Conservation (phyloP, 2,113 vertebrate genomes). For the Jacana jacana region DNA sequence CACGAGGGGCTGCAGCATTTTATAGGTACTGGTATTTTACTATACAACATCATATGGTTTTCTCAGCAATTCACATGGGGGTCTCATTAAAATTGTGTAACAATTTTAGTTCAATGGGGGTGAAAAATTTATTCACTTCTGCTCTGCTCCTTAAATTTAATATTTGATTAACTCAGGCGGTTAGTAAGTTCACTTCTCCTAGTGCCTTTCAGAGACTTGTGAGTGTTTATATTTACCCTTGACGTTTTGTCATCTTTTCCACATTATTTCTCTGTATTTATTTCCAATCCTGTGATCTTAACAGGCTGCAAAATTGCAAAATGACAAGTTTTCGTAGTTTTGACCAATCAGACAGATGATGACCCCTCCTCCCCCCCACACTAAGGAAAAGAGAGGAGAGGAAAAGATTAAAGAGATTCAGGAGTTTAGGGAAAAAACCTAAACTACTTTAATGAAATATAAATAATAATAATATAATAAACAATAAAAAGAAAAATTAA, state of each 20-base stretch:
- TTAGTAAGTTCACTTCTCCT: background rate
- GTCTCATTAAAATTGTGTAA: background rate
- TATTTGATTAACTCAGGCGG: background rate
- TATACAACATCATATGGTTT: background rate
- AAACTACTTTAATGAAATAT: no score
- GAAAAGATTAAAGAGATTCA: no score
- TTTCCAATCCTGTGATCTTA: background rate
- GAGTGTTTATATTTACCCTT: background rate
- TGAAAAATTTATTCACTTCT: background rate
- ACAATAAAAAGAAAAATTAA: no score
- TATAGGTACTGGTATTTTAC: background rate
- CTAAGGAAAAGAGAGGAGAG: no score
- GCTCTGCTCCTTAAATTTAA: background rate
- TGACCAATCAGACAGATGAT: no score
- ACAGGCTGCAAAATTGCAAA: background rate
- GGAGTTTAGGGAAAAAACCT: no score
- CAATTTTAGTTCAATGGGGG: background rate
- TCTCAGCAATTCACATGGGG: background rate
- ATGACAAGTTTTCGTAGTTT: no score
- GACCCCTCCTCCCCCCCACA: no score
- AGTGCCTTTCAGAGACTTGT: background rate
- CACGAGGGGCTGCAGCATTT: background rate
- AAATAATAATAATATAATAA: no score
- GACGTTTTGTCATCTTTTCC: background rate
- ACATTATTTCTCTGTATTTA: background rate